Percentiles rank a stretch among this genome's conserved stretches.
phyloP scores from a whole-genome alignment of 2,797 vertebrate species.

The Cuniculus paca region DNA sequence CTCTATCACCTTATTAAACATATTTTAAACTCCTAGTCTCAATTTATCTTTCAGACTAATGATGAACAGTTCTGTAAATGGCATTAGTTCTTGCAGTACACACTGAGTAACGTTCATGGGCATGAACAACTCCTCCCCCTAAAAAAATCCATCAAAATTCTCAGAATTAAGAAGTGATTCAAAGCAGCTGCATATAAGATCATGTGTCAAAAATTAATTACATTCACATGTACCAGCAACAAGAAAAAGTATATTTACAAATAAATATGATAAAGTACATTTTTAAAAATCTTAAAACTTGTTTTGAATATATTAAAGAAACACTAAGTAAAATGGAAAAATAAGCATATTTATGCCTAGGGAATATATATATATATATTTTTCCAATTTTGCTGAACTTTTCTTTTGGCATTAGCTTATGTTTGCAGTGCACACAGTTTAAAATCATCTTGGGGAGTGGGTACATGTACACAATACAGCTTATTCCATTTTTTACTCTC shows the following conservation, averaged over 20 bases:
- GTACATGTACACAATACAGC: no score
- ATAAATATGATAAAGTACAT: not conserved
- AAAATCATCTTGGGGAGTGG: not conserved
- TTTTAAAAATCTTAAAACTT: not conserved
- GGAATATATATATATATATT: no score
- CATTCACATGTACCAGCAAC: not conserved
- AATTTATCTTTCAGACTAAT: not conserved
- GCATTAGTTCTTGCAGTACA: not conserved
- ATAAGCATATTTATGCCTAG: not conserved
- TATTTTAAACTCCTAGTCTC: not conserved
- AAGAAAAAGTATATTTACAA: not conserved
- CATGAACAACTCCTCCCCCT: not conserved
- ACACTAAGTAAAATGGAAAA: not conserved
- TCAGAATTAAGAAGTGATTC: not conserved
- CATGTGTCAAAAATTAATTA: not conserved
- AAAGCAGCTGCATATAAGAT: not conserved
- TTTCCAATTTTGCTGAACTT: not conserved
- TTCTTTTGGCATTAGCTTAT: not conserved
- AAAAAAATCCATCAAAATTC: not conserved
- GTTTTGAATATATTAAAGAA: not conserved
- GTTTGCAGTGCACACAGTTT: not conserved
- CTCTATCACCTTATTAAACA: not conserved
- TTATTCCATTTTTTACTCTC: not conserved
- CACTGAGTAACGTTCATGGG: not conserved
- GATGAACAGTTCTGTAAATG: not conserved